Evolutionary conservation across 2,113 vertebrate genomes (phyloP).

Genomic region (Butorides virescens): DNA sequence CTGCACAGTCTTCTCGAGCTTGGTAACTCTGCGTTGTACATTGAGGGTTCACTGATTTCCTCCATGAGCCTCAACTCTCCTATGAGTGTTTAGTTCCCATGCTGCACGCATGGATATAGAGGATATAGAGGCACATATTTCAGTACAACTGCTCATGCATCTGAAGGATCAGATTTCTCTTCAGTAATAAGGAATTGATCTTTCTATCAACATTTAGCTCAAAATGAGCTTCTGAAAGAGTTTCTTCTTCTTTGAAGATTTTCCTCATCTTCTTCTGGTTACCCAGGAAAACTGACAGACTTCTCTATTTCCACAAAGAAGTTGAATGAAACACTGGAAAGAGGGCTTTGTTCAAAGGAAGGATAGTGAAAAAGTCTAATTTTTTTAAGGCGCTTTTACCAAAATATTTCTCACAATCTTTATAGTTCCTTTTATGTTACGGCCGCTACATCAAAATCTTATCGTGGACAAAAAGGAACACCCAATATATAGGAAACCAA

Average conservation of each 20-base stretch:
- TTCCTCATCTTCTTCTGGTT: not conserved
- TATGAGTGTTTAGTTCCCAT: not conserved
- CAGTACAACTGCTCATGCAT: not conserved
- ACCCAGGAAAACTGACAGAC: not conserved
- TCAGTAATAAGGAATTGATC: not conserved
- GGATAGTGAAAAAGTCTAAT: not conserved
- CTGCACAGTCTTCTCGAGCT: not conserved
- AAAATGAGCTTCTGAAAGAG: not conserved
- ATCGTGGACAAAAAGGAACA: not conserved
- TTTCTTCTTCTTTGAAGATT: not conserved
- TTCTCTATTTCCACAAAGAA: not conserved
- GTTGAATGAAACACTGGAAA: not conserved
- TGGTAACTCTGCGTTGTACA: accelerated
- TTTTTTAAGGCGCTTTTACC: not conserved
- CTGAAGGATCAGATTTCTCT: not conserved
- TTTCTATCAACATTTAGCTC: not conserved
- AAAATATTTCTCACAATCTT: not conserved
- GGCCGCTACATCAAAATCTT: not conserved
- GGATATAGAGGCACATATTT: not conserved
- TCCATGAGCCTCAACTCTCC: not conserved
- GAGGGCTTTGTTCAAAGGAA: not conserved
- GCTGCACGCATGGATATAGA: too few relatives aligned
- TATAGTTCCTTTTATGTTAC: not conserved
- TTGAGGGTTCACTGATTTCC: not conserved
- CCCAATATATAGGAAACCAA: not conserved